Base-by-base conservation (phyloP, 2,113 vertebrate genomes). In the Myanophis thanlyinensis region DNA sequence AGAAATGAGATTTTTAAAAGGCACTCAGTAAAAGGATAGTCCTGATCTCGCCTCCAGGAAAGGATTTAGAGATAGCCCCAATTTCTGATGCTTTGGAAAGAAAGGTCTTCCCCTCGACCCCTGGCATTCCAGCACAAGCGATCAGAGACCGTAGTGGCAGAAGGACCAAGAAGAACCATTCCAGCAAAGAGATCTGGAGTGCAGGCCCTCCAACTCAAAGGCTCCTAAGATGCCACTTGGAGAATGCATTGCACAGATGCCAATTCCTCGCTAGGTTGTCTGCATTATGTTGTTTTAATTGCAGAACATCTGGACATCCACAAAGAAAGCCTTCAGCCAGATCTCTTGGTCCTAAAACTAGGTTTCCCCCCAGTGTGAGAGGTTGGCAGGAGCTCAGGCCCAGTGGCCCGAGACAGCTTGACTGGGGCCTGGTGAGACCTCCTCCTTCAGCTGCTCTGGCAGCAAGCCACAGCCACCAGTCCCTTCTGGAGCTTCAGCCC, bases 1-100 rank as follows among this genome's bases (percentile, higher is more conserved):
- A 96, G 5, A 35, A 95, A 80, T 47, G 93, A 95, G 44, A 92
- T 0, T 80, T 80, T 73, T 40, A 20, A 40, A 35, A 73, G n/a
- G 5, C 15, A 7, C n/a, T 20, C n/a, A 35, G 35, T 67, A 67
- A n/a, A 67, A 67, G 62, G 62, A 5, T 15, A 15, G 4, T 15
- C 62, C 30, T 1, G 12, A 73, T 73, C n/a, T 13, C 13, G 15
- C n/a, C n/a, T 73, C 62, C 13, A 35, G 30, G 13, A 35, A 35
- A 73, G 46, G 85, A 23, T 15, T 25, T 13, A 47, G 12, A 48
- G 80, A 4, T 22, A 47, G 44, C 3, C 84, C 3, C 84, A 22
- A 25, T 23, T 85, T 47, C 35, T n/a, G 9, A 46, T 9, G 13
- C 5, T 8, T 8, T 48, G 30, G 30, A 13, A 2, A 48, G 3